Percentiles rank a stretch among this genome's conserved stretches.
phyloP scores from a whole-genome alignment of 2,113 vertebrate species.

The Monopterus albus region DNA sequence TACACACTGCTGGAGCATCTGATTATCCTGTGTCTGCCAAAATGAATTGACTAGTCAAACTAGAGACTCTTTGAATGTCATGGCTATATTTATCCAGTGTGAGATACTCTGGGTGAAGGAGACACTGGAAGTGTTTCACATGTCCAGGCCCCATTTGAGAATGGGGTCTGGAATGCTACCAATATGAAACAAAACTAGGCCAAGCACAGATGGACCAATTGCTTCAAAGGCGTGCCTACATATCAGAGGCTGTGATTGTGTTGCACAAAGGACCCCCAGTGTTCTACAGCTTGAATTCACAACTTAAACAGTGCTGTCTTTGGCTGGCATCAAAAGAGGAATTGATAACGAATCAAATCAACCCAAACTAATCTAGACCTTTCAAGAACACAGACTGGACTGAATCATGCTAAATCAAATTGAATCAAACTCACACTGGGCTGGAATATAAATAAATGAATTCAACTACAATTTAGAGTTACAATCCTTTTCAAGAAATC shows the following conservation, averaged over 20 bases:
- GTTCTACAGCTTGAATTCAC: constrained; percentile 38
- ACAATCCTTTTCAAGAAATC: neutral
- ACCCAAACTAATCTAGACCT: neutral
- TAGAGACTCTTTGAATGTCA: constrained; percentile 69
- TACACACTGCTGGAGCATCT: constrained; percentile 44
- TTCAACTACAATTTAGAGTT: neutral
- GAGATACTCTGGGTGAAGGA: too few relatives aligned
- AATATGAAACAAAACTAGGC: constrained; percentile 68
- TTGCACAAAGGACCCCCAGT: constrained; percentile 55
- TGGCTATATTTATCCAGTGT: constrained; percentile 69
- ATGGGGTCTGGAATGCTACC: constrained; percentile 73
- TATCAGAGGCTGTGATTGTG: constrained; percentile 62
- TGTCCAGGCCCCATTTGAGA: constrained; percentile 69
- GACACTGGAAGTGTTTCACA: constrained; percentile 66
- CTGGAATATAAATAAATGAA: neutral
- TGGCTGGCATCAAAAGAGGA: constrained; percentile 29
- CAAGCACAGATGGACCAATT: constrained; percentile 69
- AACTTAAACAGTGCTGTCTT: constrained; percentile 41
- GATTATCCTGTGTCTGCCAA: constrained; percentile 54
- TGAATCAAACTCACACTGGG: neutral
- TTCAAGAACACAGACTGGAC: neutral
- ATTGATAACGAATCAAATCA: constrained; percentile 26
- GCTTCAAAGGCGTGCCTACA: constrained; percentile 50
- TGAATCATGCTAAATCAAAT: neutral
- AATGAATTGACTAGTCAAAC: constrained; percentile 62